Base-by-base conservation (phyloP, 2,797 vertebrate species). In the Erpetoichthys calabaricus region DNA sequence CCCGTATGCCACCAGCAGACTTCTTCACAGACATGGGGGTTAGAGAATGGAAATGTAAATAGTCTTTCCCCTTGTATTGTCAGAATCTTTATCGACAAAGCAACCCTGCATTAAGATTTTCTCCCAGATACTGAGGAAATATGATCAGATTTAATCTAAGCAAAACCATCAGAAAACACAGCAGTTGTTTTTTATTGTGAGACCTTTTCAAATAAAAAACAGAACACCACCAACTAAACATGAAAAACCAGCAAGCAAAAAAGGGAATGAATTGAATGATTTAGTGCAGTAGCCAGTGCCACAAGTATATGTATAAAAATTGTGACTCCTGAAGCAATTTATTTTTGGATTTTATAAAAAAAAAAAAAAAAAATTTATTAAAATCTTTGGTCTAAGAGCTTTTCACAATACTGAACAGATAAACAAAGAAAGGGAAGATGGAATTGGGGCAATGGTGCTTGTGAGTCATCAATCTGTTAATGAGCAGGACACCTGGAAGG, bases 1-100 rank as follows among this genome's bases (percentile, higher is more conserved):
- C 50, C 9, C 8, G 5, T 51, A 6, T 6, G 50, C 41, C 5
- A 9, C 41, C 3, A 51, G 8, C n/a, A 6, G 41, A 9, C 41
- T 25, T 51, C 50, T 51, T 3, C 50, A 6, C 9, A 51, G 50
- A 51, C 5, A 51, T 9, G 50, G 50, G 41, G 50, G 41, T 51
- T 9, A 6, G 53, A 54, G 53, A 8, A 54, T 41, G 8, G 4
- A 25, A 54, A 54, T 41, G 53, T 54, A 54, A 54, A 54, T 43
- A 54, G 7, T 42, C 25, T 43, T 43, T 54, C 9, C 42, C 41
- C 53, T 43, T 7, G 47, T 7, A n/a, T n/a, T 49, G 47, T 49
- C 7, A 54, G 53, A 42, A 42, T 43, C 25, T 6, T 54, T 54
- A 42, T 42, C n/a, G n/a, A 41, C 53, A 42, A 49, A 49, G 25